Evolutionary conservation across 1,140 invertebrate species (phyloP).

Genomic region (Agrypnia vestita): DNA sequence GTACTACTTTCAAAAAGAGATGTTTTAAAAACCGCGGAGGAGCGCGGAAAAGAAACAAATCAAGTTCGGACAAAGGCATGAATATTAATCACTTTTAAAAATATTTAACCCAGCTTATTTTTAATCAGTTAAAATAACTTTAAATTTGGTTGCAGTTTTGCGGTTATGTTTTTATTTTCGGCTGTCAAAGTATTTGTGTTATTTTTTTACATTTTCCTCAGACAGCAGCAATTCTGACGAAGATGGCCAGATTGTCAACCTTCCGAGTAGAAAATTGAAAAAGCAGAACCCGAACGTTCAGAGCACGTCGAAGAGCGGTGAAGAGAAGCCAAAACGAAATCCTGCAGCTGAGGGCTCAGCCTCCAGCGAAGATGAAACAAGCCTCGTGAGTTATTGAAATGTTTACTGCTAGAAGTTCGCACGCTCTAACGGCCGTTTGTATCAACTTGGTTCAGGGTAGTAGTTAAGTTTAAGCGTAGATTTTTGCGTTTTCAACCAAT

Average conservation of each 20-base stretch:
- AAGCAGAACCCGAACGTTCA: slow-evolving; percentile 57
- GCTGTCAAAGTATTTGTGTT: background rate
- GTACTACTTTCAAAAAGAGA: slow-evolving; percentile 45
- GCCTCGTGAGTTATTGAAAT: slow-evolving; percentile 18
- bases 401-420: background rate
- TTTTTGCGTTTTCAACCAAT: too few species aligned
- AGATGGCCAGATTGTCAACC: slow-evolving; percentile 22
- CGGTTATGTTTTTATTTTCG: slow-evolving; percentile 19
- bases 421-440: too few species aligned
- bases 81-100: background rate
- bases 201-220: too few species aligned
- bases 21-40: slow-evolving; percentile 42
- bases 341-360: background rate
- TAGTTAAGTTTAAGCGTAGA: too few species aligned
- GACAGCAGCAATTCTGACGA: slow-evolving; percentile 40
- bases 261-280: slow-evolving; percentile 43
- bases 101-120: background rate
- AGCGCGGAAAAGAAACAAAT: slow-evolving; percentile 44
- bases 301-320: slow-evolving; percentile 36
- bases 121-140: background rate
- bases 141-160: background rate
- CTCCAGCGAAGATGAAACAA: slow-evolving; percentile 50
- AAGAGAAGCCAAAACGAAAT: slow-evolving; percentile 9
- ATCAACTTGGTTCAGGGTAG: too few species aligned
- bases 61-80: slow-evolving; percentile 46